These are phyloP conservation scores for Puma concolor DNA, from an alignment of 2,113 vertebrate species.

Conservation along the genomic window DNA sequence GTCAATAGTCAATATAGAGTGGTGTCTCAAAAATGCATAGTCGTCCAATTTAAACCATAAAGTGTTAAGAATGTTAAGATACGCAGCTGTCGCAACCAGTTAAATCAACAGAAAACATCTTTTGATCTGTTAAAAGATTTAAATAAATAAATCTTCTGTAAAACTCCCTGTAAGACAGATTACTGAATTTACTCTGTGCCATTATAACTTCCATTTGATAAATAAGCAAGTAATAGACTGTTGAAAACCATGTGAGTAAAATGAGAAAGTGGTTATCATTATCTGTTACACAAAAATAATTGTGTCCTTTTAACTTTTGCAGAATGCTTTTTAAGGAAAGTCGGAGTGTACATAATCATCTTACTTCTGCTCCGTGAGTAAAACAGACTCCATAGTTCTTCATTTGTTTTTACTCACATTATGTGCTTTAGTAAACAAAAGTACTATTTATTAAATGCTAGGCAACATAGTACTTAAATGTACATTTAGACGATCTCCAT, in stretches of 20 bases:
- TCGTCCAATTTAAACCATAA: neutral
- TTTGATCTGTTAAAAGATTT: conserved; percentile 22
- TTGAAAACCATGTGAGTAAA: conserved; percentile 59
- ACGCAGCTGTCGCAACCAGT: neutral
- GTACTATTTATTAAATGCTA: conserved; percentile 24
- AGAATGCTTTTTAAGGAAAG: conserved; percentile 99
- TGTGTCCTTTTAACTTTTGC: conserved; percentile 62
- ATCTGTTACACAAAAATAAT: conserved; percentile 47
- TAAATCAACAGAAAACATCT: neutral
- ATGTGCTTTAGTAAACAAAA: neutral
- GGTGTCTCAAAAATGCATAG: neutral
- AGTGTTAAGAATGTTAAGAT: conserved; percentile 26
- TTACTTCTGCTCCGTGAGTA: conserved; percentile 98
- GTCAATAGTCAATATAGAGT: neutral
- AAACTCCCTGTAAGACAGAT: neutral
- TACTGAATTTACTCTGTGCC: neutral
- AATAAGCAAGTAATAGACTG: conserved; percentile 30
- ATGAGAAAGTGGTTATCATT: neutral
- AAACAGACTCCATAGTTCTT: conserved; percentile 38
- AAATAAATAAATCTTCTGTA: neutral
- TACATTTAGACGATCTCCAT: neutral
- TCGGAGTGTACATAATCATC: conserved; percentile 94
- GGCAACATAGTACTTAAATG: neutral
- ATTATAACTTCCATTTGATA: conserved; percentile 2
- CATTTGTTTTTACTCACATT: neutral